Evolutionary conservation across 2,797 vertebrate genomes (phyloP).

Genomic region (Tinamus major): DNA sequence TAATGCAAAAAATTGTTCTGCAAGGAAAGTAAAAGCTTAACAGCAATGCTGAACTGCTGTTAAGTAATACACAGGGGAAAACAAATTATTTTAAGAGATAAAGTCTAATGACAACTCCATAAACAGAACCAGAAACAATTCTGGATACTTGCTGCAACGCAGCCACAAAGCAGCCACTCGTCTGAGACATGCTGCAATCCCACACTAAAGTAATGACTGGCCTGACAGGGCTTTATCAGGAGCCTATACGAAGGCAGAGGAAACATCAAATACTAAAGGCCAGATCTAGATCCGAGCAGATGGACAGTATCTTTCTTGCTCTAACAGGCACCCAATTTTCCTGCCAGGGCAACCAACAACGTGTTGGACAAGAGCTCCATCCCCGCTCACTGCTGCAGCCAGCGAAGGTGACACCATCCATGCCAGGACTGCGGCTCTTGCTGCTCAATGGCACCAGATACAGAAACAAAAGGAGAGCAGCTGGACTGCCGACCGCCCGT

Average conservation of each 20-base stretch:
- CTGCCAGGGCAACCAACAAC: not conserved
- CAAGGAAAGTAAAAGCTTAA: not conserved
- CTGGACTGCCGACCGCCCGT: not conserved
- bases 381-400: no score
- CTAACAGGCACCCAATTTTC: not conserved
- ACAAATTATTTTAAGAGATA: not conserved
- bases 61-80: not conserved
- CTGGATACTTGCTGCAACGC: not conserved
- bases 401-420: not conserved
- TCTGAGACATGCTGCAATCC: not conserved
- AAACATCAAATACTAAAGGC: not conserved
- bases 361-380: not conserved
- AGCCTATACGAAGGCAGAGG: not conserved
- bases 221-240: not conserved
- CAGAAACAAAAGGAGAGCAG: not conserved
- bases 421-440: not conserved
- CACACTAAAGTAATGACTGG: not conserved
- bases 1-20: not conserved
- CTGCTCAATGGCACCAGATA: not conserved
- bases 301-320: not conserved
- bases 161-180: not conserved
- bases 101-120: not conserved
- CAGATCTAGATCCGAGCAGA: not conserved
- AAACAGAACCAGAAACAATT: slow-evolving; percentile 8
- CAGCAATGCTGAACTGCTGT: not conserved